Percentiles rank a stretch among this genome's conserved stretches.
Conservation (phyloP, 2,888 invertebrate species). For the Anoncus sp. region DNA sequence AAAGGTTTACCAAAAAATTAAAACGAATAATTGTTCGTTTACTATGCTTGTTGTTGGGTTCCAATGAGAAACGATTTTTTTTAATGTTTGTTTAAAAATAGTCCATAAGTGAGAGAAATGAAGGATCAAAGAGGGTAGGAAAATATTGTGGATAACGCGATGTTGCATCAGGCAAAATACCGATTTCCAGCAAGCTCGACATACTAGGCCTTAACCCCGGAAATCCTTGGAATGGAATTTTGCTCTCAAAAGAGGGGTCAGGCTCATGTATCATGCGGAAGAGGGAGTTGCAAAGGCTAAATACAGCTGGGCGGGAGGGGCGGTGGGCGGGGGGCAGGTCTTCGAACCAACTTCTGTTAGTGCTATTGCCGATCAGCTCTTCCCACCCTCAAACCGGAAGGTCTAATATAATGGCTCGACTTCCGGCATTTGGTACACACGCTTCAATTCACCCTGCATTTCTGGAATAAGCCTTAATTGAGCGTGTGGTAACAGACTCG, state of each 20-base stretch:
- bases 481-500: slow-evolving; percentile 40
- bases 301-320: slow-evolving; percentile 46
- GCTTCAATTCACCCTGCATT: slow-evolving; percentile 17
- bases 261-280: slow-evolving; percentile 55
- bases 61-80: not conserved
- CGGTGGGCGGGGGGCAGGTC: no score
- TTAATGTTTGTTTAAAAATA: no score
- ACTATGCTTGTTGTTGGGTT: not conserved
- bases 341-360: slow-evolving; percentile 28
- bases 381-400: slow-evolving; percentile 18
- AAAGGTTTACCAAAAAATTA: no score
- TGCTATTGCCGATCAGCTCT: slow-evolving; percentile 33
- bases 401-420: slow-evolving; percentile 38
- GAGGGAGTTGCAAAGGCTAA: slow-evolving; percentile 31
- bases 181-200: slow-evolving; percentile 18
- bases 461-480: slow-evolving; percentile 53
- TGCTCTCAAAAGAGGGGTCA: slow-evolving; percentile 31
- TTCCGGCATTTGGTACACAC: slow-evolving; percentile 20
- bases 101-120: not conserved
- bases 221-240: slow-evolving; percentile 54
- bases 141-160: slow-evolving; percentile 1
- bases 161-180: slow-evolving; percentile 2
- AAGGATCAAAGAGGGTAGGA: not conserved
- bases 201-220: slow-evolving; percentile 32
- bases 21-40: not conserved